Base-by-base conservation (phyloP, 2,797 vertebrate species). In the Okamejei kenojei region DNA sequence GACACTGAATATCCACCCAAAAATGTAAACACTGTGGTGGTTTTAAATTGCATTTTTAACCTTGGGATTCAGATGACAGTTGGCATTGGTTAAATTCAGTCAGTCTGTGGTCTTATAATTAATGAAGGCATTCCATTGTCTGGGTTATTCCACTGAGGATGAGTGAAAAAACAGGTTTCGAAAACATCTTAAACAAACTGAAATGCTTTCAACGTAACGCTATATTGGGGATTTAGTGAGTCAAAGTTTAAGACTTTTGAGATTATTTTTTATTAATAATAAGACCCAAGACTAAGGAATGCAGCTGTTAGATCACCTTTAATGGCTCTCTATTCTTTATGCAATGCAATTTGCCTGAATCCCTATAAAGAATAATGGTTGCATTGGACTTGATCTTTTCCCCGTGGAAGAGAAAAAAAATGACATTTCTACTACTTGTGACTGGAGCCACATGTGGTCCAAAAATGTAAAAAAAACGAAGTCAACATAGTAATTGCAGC, bases 381-480 rank as follows among this genome's bases (percentile, higher is more conserved):
- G 38, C 71, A 58, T n/a, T 76, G 90, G 90, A 92, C 68, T 76
- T 92, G 90, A 92, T 92, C 90, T 92, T 92, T 92, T 92, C 71
- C 73, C 35, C 26, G 38, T 17, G 73, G 71, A n/a, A 29, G 38
- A 1, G n/a, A 74, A 74, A 74, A 65, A 45, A 91, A 91, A n/a
- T 92, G 90, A 76, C 68, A 92, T 54, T 92, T 73, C 68, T 74
- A 38, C 35, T 54, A 92, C 38, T 76, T 54, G 71, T 92, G 90
- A 92, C 35, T 92, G 90, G 65, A 54, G 90, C 71, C 90, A 92
- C 71, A 54, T 92, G 45, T 54, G 68, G 68, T 32, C 68, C 90
- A 92, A 73, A 92, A 76, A 73, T 74, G 90, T 92, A 29, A 74
- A 73, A 91, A 68, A 92, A 74, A 15, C 19, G 38, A 92, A 92